These are phyloP conservation scores for Pampusana beccarii DNA, from an alignment of 2,113 vertebrate species.

Conservation along the genomic window DNA sequence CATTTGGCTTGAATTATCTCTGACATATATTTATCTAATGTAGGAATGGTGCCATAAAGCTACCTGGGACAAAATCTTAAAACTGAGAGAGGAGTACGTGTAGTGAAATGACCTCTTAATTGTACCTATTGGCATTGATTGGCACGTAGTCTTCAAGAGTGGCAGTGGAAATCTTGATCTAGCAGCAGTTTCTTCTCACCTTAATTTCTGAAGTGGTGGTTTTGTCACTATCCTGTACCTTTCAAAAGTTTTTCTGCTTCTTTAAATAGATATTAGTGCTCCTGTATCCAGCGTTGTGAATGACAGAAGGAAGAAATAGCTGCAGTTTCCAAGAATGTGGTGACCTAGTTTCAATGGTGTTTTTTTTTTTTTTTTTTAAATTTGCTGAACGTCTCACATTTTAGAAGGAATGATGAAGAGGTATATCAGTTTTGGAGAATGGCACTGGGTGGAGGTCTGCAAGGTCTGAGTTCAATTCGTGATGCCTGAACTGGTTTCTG, in stretches of 20 bases:
- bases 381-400: neutral
- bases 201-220: neutral
- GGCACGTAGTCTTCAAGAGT: neutral
- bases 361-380: neutral
- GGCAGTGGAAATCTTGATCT: neutral
- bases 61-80: slow-evolving; percentile 5
- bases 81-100: neutral
- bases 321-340: neutral
- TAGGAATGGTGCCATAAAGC: neutral
- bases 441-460: neutral
- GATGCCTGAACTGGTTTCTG: neutral
- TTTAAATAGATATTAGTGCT: neutral
- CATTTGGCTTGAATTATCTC: slow-evolving; percentile 29
- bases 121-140: neutral
- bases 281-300: neutral
- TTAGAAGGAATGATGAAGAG: neutral
- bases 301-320: neutral
- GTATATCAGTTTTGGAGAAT: neutral
- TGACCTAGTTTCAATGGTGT: neutral
- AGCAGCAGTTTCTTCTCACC: neutral
- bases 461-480: neutral
- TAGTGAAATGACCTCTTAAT: neutral
- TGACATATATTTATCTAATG: neutral
- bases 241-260: neutral
- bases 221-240: neutral